Evolutionary conservation across 2,797 vertebrate genomes (phyloP), one percentile per base, ranked within the genome.

Genomic region (Tolypeutes matacus): DNA sequence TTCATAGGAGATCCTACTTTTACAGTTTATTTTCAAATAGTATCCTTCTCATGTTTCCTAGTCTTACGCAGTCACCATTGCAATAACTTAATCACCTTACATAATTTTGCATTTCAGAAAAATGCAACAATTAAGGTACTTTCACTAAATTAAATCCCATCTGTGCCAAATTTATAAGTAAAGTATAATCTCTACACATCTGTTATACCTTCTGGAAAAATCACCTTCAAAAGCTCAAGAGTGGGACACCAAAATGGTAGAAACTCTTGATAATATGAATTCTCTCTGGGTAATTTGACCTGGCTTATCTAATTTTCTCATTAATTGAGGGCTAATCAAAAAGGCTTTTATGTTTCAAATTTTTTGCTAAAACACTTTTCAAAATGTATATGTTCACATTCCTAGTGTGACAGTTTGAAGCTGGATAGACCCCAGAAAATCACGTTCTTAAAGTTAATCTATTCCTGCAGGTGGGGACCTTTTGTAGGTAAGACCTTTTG

Each of bases 71-170:
- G 72, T 85, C 90, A 95, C 53, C 6, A 29, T 7, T 27, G 64
- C 56, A 94, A 56, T 27, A 29, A 7, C 36, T 73, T 89, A 80
- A 97, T 89, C 86, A 46, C 1, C 67, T 81, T 36, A 90, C 5
- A 39, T 27, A 18, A 96, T 58, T n/a, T 23, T 49, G 51, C 83
- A 25, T 69, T 83, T 87, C 60, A 97, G 42, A 39, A 91, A 77
- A 88, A 62, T 51, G 9, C 36, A 87, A 31, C 76, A 21, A 69
- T 12, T 53, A 70, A 20, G 1, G 46, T 42, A 21, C n/a, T 86
- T 89, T 62, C 86, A 39, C 6, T 93, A 53, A 95, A 96, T 73
- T 85, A 89, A 92, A 94, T 76, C 25, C 69, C 65, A 17, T 34
- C 81, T 94, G 36, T 10, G 0, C 9, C 12, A 6, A 42, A 80